phyloP scores from a whole-genome alignment of 2,888 invertebrate genomes.

The Cryptus armator region DNA sequence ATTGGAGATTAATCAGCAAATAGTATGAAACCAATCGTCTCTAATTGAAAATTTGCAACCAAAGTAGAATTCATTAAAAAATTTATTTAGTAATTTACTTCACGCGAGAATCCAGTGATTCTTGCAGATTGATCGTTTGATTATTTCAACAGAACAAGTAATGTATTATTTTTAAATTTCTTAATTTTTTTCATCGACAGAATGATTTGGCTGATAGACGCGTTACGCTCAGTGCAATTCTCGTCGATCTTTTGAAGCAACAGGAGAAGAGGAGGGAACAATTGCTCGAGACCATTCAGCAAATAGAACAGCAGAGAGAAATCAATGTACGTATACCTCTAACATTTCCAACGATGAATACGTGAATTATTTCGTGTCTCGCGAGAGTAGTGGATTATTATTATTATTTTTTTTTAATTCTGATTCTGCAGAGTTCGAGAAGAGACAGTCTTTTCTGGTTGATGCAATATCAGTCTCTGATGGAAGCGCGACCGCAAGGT shows the following conservation, averaged over 20 bases:
- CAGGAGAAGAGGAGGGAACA: slow-evolving; percentile 89
- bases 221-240: slow-evolving; percentile 88
- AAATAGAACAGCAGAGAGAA: slow-evolving; percentile 88
- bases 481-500: slow-evolving; percentile 91
- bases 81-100: not conserved
- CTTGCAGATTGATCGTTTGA: not conserved
- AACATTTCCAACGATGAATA: slow-evolving; percentile 28
- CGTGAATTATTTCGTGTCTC: not conserved
- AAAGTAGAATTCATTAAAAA: slow-evolving; percentile 51
- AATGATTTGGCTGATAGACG: slow-evolving; percentile 90
- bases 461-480: slow-evolving; percentile 92
- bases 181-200: slow-evolving; percentile 82
- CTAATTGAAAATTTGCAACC: slow-evolving; percentile 37
- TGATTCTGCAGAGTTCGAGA: slow-evolving; percentile 73
- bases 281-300: slow-evolving; percentile 89
- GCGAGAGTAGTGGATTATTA: slow-evolving; percentile 6
- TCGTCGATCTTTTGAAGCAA: slow-evolving; percentile 90
- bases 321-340: slow-evolving; percentile 78
- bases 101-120: not conserved
- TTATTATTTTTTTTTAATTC: slow-evolving; percentile 20
- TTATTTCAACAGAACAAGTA: not conserved
- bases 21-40: slow-evolving; percentile 85
- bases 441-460: slow-evolving; percentile 88
- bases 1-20: slow-evolving; percentile 89
- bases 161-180: slow-evolving; percentile 32